Evolutionary conservation across 2,113 vertebrate species (phyloP).

Genomic region (Pachyramphus minor): DNA sequence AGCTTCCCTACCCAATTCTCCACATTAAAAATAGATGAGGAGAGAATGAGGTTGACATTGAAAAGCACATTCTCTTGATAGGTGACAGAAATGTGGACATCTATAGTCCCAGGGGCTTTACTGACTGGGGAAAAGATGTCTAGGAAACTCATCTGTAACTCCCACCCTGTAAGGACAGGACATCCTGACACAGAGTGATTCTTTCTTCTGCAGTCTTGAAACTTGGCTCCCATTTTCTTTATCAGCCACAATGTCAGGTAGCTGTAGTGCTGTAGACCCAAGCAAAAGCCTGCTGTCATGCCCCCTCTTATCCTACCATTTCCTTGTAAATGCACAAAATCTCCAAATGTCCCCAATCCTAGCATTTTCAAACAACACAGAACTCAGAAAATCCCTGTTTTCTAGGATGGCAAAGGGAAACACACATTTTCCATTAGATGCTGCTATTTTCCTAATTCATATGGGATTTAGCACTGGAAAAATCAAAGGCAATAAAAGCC

Average conservation of each 20-base stretch:
- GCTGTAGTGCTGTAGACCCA: background rate
- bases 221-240: background rate
- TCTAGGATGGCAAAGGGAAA: background rate
- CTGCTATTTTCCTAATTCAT: background rate
- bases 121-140: background rate
- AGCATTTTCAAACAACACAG: background rate
- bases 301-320: background rate
- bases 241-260: background rate
- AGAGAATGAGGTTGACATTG: background rate
- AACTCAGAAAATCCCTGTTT: background rate
- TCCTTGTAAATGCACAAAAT: background rate
- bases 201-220: background rate
- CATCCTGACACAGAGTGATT: background rate
- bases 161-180: fast-evolving
- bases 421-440: fast-evolving
- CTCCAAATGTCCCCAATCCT: background rate
- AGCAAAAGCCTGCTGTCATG: background rate
- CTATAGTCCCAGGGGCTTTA: background rate
- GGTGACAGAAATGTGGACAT: background rate
- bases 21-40: background rate
- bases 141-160: background rate
- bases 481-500: background rate
- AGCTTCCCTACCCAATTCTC: background rate
- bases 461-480: background rate
- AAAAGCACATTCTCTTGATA: background rate